Evolutionary conservation across 2,113 vertebrate species (phyloP), one percentile per base, ranked within the genome.

Genomic region (Passer montanus): DNA sequence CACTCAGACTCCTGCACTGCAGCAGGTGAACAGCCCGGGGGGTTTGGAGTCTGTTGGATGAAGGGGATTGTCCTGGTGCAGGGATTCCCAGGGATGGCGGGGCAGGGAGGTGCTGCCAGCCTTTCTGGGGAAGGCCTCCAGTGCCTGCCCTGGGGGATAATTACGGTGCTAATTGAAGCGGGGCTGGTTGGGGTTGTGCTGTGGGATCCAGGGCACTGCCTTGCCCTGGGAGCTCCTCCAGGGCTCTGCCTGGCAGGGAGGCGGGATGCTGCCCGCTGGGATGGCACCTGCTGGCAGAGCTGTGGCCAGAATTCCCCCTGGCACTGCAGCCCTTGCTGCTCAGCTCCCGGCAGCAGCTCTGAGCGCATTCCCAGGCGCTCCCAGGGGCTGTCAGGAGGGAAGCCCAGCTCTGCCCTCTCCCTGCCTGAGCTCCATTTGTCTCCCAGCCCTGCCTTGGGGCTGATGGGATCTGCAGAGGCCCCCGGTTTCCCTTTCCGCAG

Each of bases 401-500:
- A 93, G 59, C 28, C 6, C 28, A 17, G 15, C 89, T 93, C 82
- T 89, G 44, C n/a, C 46, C 58, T 26, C 78, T 76, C 15, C 92
- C 79, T 78, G 67, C 62, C 2, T 16, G 80, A 59, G 87, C 70
- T 80, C 33, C 70, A 7, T 82, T 86, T 90, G 78, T 90, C 79
- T 94, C 9, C 73, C 80, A 83, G 74, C 50, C 74, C 7, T 82
- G 95, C 76, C 88, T 76, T 75, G 68, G 92, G 92, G 44, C 70
- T 19, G 73, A 80, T 87, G 75, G 77, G 53, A 44, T 95, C 92
- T 83, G 90, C 75, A n/a, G 95, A 89, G 93, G 95, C 89, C 96
- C 93, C 66, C 3, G 49, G 33, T 77, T 95, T 93, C 92, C 93
- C 94, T 89, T 95, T 94, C 94, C 74, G 79, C 76, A 87, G 60